These are phyloP conservation scores for Metopolophium dirhodum DNA, from an alignment of 1,140 invertebrate species.

Conservation along the genomic window DNA sequence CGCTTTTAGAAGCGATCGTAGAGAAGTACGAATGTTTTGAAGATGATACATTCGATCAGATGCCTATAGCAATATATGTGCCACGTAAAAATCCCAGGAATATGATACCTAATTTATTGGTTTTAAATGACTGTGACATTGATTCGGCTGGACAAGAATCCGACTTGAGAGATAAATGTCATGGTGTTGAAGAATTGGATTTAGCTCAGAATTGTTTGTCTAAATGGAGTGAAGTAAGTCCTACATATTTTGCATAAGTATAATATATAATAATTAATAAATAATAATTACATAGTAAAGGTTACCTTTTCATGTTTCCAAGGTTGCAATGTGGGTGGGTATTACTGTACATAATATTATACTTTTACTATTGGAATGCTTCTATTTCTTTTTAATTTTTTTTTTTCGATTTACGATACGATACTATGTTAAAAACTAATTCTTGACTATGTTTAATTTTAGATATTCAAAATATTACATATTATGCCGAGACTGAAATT, in stretches of 20 bases:
- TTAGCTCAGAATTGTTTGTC: slow-evolving; percentile 87
- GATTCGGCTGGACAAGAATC: slow-evolving; percentile 82
- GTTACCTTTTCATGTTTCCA: neutral
- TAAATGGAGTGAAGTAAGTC: slow-evolving; percentile 81
- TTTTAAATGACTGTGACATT: slow-evolving; percentile 88
- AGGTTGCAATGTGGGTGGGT: neutral
- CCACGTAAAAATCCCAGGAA: slow-evolving; percentile 79
- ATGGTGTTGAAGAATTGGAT: slow-evolving; percentile 85
- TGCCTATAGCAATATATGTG: slow-evolving; percentile 79
- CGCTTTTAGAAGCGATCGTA: slow-evolving; percentile 82
- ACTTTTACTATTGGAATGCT: too few relatives aligned
- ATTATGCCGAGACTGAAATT: slow-evolving; percentile 87
- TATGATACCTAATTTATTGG: slow-evolving; percentile 81
- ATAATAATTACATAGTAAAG: too few relatives aligned
- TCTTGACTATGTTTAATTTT: slow-evolving; percentile 59
- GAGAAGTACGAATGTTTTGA: slow-evolving; percentile 79
- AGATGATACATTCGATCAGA: slow-evolving; percentile 62
- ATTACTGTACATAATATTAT: too few relatives aligned
- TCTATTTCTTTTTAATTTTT: neutral
- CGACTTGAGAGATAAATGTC: slow-evolving; percentile 80
- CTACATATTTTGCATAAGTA: neutral
- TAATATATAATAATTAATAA: neutral
- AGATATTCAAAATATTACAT: slow-evolving; percentile 84
- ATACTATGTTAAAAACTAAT: neutral
- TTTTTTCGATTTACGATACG: neutral